Evolutionary conservation across 2,888 invertebrate genomes (phyloP).

Genomic region (Eilema griseolum): DNA sequence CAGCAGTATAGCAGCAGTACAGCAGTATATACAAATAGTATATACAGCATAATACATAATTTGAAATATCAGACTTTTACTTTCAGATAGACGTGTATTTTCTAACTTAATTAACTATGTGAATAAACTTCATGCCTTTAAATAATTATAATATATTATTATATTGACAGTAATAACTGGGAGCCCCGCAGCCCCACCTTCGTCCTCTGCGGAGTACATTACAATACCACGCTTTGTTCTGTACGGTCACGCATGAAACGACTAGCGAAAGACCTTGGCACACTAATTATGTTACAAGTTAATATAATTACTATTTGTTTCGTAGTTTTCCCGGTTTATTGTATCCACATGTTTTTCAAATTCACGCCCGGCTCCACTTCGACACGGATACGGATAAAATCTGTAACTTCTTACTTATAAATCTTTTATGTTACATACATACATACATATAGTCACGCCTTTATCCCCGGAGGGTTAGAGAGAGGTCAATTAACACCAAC

Average conservation of each 20-base stretch:
- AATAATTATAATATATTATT: constrained; percentile 17
- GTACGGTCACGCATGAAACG: constrained; percentile 52
- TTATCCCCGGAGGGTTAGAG: no score
- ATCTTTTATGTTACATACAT: no score
- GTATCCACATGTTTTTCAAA: constrained; percentile 10
- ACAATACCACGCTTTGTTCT: constrained; percentile 47
- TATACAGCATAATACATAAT: no score
- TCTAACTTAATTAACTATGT: constrained; percentile 10
- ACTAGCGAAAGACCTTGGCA: constrained; percentile 59
- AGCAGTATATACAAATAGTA: no score
- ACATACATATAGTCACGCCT: no score
- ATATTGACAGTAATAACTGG: constrained; percentile 35
- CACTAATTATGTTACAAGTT: constrained; percentile 40
- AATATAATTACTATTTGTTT: constrained; percentile 36
- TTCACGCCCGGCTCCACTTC: not conserved
- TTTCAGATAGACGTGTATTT: not conserved
- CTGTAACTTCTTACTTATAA: not conserved
- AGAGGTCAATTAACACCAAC: no score
- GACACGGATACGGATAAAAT: not conserved
- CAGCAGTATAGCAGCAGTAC: no score
- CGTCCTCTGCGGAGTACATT: constrained; percentile 34
- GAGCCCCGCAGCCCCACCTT: constrained; percentile 44
- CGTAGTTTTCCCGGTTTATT: constrained; percentile 24
- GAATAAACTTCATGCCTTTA: not conserved
- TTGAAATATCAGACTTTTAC: not conserved